These are phyloP conservation scores for Plumapathes pennacea DNA, from an alignment of 92 coral and sea anemone genomes.

Conservation along the genomic window DNA sequence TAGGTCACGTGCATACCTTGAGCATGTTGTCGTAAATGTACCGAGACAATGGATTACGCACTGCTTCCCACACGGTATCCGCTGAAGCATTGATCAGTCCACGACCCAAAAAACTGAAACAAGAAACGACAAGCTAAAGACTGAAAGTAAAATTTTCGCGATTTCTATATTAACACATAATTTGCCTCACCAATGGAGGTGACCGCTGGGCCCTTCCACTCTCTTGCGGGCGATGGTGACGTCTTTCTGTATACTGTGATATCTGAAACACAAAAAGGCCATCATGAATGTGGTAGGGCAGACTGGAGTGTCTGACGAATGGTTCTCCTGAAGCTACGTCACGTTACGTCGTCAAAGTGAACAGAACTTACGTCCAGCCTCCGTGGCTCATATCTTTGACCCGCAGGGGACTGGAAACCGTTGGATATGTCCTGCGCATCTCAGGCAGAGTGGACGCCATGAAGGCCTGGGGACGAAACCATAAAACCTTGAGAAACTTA, in stretches of 20 bases:
- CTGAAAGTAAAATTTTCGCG: not conserved
- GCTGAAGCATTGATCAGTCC: constrained; percentile 85
- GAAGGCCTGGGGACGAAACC: constrained; percentile 51
- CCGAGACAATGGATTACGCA: constrained; percentile 88
- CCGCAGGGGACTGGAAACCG: constrained; percentile 34
- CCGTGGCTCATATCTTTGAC: constrained; percentile 47
- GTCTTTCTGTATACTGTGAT: constrained; percentile 72
- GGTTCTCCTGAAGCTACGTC: not conserved
- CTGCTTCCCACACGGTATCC: constrained; percentile 84
- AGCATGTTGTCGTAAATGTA: constrained; percentile 97
- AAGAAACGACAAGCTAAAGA: not conserved
- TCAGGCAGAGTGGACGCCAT: constrained; percentile 81
- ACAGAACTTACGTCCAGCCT: constrained; percentile 97
- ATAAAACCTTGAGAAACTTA: not conserved
- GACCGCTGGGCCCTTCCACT: constrained; percentile 61
- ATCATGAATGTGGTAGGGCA: not conserved
- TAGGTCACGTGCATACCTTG: no score
- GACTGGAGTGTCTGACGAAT: not conserved
- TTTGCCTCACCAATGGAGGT: constrained; percentile 73
- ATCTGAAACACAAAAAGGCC: constrained; percentile 27
- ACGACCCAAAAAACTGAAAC: constrained; percentile 89
- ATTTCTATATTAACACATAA: not conserved
- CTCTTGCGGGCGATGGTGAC: constrained; percentile 77
- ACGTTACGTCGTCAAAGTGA: no score
- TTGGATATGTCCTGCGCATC: constrained; percentile 63